phyloP scores from a whole-genome alignment of 2,797 vertebrate species.

The Chromis chromis region DNA sequence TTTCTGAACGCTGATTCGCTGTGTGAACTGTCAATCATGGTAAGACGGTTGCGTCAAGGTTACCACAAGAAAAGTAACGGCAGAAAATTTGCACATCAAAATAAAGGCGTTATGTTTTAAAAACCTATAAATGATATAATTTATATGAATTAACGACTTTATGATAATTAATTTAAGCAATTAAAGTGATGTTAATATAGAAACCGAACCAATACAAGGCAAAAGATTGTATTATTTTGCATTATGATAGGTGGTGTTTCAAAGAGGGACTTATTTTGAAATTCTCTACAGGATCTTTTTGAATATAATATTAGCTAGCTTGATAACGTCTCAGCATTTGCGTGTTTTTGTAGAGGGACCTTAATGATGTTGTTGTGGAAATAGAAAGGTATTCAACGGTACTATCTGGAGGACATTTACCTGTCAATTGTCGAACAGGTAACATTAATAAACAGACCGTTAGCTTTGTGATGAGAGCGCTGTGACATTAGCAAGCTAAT shows the following conservation, averaged over 20 bases:
- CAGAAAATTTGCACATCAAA: background rate
- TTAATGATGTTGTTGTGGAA: slow-evolving; percentile 1
- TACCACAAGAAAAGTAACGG: accelerated
- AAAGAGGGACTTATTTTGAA: slow-evolving; percentile 41
- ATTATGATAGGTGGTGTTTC: accelerated
- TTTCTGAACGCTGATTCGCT: slow-evolving; percentile 33
- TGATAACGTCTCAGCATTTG: background rate
- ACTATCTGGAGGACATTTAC: background rate
- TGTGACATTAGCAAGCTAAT: slow-evolving; percentile 21
- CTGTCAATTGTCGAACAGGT: slow-evolving; percentile 32
- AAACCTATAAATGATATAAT: background rate
- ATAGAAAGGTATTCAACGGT: background rate
- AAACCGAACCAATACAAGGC: background rate
- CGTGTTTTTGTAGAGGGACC: slow-evolving; percentile 45
- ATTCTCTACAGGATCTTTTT: accelerated
- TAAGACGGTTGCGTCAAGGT: slow-evolving; percentile 4
- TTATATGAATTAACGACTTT: accelerated
- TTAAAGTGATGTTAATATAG: accelerated
- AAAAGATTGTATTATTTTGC: background rate
- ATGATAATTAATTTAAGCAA: accelerated
- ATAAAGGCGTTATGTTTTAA: slow-evolving; percentile 3
- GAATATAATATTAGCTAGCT: background rate
- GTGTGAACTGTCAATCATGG: slow-evolving; percentile 6
- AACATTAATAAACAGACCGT: background rate
- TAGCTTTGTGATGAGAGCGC: background rate